These are phyloP conservation scores for Mythimna vitellina DNA, from an alignment of 2,888 invertebrate species.

Conservation along the genomic window DNA sequence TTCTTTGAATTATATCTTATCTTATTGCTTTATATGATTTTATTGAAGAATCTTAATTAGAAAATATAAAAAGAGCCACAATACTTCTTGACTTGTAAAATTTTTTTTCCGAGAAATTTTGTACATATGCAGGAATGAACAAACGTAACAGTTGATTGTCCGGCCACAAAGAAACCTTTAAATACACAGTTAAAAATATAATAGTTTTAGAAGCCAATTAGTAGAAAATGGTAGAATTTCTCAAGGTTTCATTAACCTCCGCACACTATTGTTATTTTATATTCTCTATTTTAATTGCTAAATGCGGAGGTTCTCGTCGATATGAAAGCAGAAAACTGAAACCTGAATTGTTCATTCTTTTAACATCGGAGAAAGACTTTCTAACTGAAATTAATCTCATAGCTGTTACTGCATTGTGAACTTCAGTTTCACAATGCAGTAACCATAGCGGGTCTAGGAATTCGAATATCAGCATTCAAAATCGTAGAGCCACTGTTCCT, in stretches of 20 bases:
- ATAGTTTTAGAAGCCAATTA: constrained; percentile 55
- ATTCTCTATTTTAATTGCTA: constrained; percentile 66
- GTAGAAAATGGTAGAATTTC: constrained; percentile 68
- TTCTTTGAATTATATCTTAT: no score
- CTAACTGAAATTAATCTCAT: constrained; percentile 38
- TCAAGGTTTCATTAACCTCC: constrained; percentile 76
- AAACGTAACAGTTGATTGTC: constrained; percentile 2
- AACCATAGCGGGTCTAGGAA: no score
- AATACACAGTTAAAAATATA: constrained; percentile 49
- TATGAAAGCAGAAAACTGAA: constrained; percentile 58
- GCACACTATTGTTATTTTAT: constrained; percentile 66
- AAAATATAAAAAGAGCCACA: not conserved
- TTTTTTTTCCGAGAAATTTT: not conserved
- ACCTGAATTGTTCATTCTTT: constrained; percentile 48
- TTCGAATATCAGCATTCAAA: not conserved
- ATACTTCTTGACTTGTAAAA: not conserved
- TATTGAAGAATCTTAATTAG: not conserved
- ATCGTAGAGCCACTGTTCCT: not conserved
- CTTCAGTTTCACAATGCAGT: no score
- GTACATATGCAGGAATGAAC: not conserved
- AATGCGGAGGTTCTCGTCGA: constrained; percentile 66
- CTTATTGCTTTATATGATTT: no score
- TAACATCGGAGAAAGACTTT: constrained; percentile 31
- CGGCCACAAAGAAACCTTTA: constrained; percentile 36
- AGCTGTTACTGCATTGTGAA: not conserved